Conservation (phyloP, 2,113 vertebrate species). For the Caracal caracal region DNA sequence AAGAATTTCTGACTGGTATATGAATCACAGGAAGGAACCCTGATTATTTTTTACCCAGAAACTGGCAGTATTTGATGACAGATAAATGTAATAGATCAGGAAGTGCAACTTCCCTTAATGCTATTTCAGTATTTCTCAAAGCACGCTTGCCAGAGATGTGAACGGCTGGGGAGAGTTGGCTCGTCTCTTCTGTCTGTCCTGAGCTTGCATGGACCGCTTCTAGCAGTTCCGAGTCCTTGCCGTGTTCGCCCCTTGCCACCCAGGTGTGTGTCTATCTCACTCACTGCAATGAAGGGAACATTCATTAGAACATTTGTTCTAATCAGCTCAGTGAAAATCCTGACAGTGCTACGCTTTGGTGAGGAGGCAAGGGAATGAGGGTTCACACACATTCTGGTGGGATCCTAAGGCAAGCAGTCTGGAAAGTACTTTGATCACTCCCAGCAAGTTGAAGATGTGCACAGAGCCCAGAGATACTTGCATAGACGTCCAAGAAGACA, state of each 20-base stretch:
- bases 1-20: conserved; percentile 33
- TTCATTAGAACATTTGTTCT: neutral
- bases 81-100: neutral
- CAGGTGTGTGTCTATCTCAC: neutral
- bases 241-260: neutral
- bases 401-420: accelerated
- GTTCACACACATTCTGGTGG: no score
- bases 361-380: accelerated
- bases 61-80: neutral
- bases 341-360: neutral
- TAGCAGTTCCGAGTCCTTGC: neutral
- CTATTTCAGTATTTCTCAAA: neutral
- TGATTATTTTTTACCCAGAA: conserved; percentile 41
- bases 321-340: neutral
- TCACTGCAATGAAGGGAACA: neutral
- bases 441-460: neutral
- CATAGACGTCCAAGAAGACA: neutral
- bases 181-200: neutral
- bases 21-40: conserved; percentile 60
- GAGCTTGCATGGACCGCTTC: accelerated
- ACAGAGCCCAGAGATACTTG: neutral
- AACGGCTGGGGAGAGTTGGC: neutral
- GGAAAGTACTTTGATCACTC: neutral
- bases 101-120: neutral
- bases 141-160: neutral